phyloP scores from a whole-genome alignment of 2,888 invertebrate genomes.

The Drosophila neotestacea region DNA sequence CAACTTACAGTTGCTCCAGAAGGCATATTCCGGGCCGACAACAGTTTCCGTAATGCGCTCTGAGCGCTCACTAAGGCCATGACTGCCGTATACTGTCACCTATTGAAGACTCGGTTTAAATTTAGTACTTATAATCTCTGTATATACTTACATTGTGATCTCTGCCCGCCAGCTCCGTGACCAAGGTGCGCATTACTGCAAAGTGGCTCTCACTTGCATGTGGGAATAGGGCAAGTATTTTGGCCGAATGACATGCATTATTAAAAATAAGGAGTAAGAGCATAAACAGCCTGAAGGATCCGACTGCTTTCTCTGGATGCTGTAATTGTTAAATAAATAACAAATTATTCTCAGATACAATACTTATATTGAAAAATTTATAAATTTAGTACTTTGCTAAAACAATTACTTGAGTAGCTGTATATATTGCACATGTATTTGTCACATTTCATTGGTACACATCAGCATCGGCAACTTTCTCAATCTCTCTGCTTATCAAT shows the following conservation, averaged over 20 bases:
- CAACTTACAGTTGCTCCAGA: slow-evolving; percentile 81
- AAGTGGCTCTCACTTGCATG: slow-evolving; percentile 84
- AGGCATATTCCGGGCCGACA: slow-evolving; percentile 78
- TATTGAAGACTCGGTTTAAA: slow-evolving; percentile 24
- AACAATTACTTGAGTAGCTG: no score
- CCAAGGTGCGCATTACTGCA: slow-evolving; percentile 84
- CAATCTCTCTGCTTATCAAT: slow-evolving; percentile 55
- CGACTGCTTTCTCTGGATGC: neutral
- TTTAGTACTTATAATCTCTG: neutral
- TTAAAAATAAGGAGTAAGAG: slow-evolving; percentile 16
- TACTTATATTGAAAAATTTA: no score
- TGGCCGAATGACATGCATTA: slow-evolving; percentile 52
- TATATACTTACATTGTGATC: slow-evolving; percentile 85
- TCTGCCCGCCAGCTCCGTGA: slow-evolving; percentile 84
- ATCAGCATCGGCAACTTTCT: slow-evolving; percentile 50
- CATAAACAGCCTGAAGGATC: neutral
- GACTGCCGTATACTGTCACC: slow-evolving; percentile 83
- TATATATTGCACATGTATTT: slow-evolving; percentile 1
- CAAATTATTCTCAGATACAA: no score
- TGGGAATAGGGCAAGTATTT: slow-evolving; percentile 82
- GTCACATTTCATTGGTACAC: slow-evolving; percentile 60
- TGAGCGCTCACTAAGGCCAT: slow-evolving; percentile 82
- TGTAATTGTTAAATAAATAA: neutral
- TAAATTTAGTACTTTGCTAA: no score
- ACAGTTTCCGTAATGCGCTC: slow-evolving; percentile 81